Evolutionary conservation across 2,113 vertebrate species (phyloP), one percentile per base, ranked within the genome.

Genomic region (Ictidomys tridecemlineatus): DNA sequence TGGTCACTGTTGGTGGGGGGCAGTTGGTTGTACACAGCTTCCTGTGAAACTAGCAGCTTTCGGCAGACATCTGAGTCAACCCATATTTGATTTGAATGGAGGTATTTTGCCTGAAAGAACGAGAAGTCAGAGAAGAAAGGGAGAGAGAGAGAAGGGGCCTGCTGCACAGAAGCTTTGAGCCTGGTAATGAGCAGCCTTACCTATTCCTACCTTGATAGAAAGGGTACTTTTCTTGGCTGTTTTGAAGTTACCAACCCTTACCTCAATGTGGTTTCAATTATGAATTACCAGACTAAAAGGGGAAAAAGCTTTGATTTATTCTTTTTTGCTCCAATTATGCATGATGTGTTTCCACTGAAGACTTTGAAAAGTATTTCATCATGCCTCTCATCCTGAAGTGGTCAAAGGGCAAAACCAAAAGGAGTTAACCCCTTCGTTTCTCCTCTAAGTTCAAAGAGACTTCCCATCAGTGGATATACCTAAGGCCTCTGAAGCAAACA

Each of bases 181-280:
- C 51, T 83, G 51, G 92, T 65, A 97, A 97, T 96, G 72, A 92
- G 96, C 6, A 89, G 86, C 72, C 67, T 63, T 85, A 98, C 96
- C 97, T 76, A 96, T 56, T 26, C 82, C 48, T 92, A 96, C 96
- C 93, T 97, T 96, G 92, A 95, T 74, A 91, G 48, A 94, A 92
- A 98, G 88, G 89, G 96, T 92, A 95, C 96, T 73, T 97, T 97
- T 96, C 96, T 94, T 80, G 90, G 96, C 92, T 96, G 97, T 92
- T 94, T 96, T 97, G 96, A 98, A 98, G 95, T 98, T 98, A 98
- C 97, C 97, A 98, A 61, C 97, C 97, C 95, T 96, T 97, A 98
- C 97, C 97, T 82, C 98, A 99, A 99, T 99, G 98, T 99, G 99
- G 98, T 99, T 99, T 99, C 99, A 99, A 99, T 99, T 99, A 99